Conservation (phyloP, 2,888 invertebrate species). For the Agrilus mali region DNA sequence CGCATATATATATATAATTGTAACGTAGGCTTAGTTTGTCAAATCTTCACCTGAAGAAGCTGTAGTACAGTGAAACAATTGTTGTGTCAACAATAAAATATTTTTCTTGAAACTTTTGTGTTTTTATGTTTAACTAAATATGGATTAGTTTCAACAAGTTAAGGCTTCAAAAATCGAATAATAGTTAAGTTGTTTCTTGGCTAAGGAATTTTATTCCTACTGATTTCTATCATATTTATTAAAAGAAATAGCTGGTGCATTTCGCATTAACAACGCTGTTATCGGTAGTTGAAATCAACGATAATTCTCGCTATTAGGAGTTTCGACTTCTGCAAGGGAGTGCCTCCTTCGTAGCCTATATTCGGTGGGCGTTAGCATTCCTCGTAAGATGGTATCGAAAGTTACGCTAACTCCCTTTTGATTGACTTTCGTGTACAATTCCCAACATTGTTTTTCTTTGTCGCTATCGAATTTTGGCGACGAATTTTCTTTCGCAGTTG, state of each 20-base stretch:
- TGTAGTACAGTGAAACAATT: too few relatives aligned
- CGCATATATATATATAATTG: too few relatives aligned
- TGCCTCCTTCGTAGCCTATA: constrained; percentile 44
- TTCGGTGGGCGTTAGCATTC: constrained; percentile 60
- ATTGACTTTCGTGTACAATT: constrained; percentile 52
- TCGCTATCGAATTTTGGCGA: constrained; percentile 19
- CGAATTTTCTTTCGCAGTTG: background rate
- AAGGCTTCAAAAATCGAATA: too few relatives aligned
- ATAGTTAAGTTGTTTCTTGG: too few relatives aligned
- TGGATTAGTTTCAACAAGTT: too few relatives aligned
- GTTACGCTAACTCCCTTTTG: constrained; percentile 54
- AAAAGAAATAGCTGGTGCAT: background rate
- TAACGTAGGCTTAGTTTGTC: too few relatives aligned
- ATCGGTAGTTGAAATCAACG: constrained; percentile 1
- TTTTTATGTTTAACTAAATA: too few relatives aligned
- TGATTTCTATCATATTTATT: background rate
- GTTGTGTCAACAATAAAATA: too few relatives aligned
- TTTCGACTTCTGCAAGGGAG: constrained; percentile 6
- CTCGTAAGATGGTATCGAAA: constrained; percentile 55
- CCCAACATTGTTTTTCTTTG: constrained; percentile 48
- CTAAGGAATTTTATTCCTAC: too few relatives aligned
- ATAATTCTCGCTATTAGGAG: background rate
- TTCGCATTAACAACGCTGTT: background rate
- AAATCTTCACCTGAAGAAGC: too few relatives aligned
- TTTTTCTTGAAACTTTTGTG: too few relatives aligned